Percentiles rank a stretch among this genome's conserved stretches.
phyloP scores from a whole-genome alignment of 2,113 vertebrate species.

The Antechinus flavipes region DNA sequence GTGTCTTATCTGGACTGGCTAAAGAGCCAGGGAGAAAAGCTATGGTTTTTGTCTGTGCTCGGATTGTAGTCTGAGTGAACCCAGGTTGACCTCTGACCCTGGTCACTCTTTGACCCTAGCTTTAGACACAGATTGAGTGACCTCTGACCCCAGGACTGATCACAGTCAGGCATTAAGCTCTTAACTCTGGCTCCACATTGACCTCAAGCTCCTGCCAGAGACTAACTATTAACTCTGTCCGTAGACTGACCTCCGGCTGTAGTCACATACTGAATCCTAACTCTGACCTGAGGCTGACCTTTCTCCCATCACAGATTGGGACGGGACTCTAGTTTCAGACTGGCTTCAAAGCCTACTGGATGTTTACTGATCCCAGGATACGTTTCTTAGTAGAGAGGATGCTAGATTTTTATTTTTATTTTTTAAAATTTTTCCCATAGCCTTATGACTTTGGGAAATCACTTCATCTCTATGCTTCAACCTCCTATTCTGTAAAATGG shows the following conservation, averaged over 20 bases:
- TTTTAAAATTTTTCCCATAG: not conserved
- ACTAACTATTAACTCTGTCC: not conserved
- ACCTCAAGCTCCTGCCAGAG: not conserved
- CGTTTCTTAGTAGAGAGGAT: not conserved
- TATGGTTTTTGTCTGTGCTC: not conserved
- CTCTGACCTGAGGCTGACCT: not conserved
- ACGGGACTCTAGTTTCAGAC: not conserved
- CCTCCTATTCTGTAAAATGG: not conserved
- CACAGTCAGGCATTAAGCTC: not conserved
- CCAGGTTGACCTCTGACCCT: not conserved
- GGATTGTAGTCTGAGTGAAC: not conserved
- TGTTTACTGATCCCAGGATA: not conserved
- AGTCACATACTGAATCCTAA: not conserved
- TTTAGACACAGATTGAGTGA: too few relatives aligned
- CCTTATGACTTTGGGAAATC: not conserved
- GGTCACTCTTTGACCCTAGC: too few relatives aligned
- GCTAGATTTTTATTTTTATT: not conserved
- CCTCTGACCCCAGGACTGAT: not conserved
- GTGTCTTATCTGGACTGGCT: not conserved
- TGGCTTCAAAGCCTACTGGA: not conserved
- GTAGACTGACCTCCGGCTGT: not conserved
- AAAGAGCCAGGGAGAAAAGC: not conserved
- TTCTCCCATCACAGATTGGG: not conserved
- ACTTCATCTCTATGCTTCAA: not conserved
- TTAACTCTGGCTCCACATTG: not conserved